Evolutionary conservation across 2,113 vertebrate genomes (phyloP).

Genomic region (Pseudorectes ferrugineus): DNA sequence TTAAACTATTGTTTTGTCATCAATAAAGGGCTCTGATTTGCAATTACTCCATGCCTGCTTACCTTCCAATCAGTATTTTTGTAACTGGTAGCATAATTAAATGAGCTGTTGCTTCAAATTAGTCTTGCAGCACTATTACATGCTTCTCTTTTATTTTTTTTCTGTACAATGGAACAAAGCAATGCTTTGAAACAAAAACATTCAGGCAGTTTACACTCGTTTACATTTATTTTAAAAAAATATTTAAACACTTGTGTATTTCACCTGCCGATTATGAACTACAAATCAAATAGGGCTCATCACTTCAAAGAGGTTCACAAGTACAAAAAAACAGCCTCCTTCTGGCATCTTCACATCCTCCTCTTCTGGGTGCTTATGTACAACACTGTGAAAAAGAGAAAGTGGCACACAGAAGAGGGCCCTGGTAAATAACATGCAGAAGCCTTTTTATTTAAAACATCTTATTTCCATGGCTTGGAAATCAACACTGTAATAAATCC

Average conservation of each 20-base stretch:
- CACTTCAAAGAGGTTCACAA: conserved; percentile 23
- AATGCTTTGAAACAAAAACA: conserved; percentile 1
- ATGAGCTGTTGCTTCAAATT: not conserved
- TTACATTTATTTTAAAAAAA: conserved; percentile 36
- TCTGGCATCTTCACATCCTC: conserved; percentile 81
- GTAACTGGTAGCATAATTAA: not conserved
- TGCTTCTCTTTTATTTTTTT: not conserved
- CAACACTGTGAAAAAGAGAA: conserved; percentile 80
- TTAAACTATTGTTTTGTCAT: not conserved
- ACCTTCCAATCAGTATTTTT: not conserved
- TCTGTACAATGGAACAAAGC: conserved; percentile 6
- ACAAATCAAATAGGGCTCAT: conserved; percentile 35
- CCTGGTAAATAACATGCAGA: not conserved
- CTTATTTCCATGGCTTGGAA: not conserved
- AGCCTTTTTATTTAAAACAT: not conserved
- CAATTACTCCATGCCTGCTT: not conserved
- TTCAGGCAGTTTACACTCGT: not conserved
- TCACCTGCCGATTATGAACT: not conserved
- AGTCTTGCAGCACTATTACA: not conserved
- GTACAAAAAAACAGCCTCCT: conserved; percentile 30
- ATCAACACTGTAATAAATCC: not conserved
- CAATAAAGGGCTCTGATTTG: not conserved
- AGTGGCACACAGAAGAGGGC: not conserved
- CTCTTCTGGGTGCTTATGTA: conserved; percentile 99
- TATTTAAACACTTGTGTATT: not conserved